Conservation (phyloP, 2,888 invertebrate genomes). For the Eupeodes luniger region DNA sequence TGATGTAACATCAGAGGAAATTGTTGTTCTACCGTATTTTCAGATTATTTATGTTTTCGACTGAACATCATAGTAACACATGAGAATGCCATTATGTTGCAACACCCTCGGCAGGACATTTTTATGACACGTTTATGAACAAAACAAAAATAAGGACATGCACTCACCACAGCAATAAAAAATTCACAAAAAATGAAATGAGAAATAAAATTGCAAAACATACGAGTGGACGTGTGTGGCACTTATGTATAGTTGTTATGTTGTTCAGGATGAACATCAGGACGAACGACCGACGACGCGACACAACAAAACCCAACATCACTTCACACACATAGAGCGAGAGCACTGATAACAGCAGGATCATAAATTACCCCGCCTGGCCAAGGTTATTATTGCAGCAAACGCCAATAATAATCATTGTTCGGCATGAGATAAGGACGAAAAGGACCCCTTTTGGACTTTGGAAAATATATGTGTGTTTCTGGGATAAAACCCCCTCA, state of each 20-base stretch:
- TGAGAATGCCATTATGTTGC: constrained; percentile 67
- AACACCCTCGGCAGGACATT: constrained; percentile 66
- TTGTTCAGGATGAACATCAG: constrained; percentile 53
- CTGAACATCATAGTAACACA: constrained; percentile 48
- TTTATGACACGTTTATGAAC: constrained; percentile 69
- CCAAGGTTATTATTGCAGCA: constrained; percentile 64
- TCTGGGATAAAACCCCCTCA: constrained; percentile 45
- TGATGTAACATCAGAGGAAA: constrained; percentile 48
- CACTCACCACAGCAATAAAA: constrained; percentile 49
- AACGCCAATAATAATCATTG: constrained; percentile 74
- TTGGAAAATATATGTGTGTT: constrained; percentile 33
- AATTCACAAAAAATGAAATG: constrained; percentile 43
- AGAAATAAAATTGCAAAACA: constrained; percentile 41
- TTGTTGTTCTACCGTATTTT: constrained; percentile 24
- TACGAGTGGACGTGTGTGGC: constrained; percentile 38
- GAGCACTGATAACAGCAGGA: constrained; percentile 70
- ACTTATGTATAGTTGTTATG: constrained; percentile 37
- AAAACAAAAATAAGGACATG: constrained; percentile 27
- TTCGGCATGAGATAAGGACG: constrained; percentile 69
- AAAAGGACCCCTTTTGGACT: constrained; percentile 40
- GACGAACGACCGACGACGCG: constrained; percentile 8
- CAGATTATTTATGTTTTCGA: constrained; percentile 14
- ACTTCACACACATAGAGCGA: constrained; percentile 49
- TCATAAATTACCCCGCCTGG: constrained; percentile 69
- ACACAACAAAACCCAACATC: constrained; percentile 41